Evolutionary conservation across 2,113 vertebrate species (phyloP).

Genomic region (Neoarius graeffei): DNA sequence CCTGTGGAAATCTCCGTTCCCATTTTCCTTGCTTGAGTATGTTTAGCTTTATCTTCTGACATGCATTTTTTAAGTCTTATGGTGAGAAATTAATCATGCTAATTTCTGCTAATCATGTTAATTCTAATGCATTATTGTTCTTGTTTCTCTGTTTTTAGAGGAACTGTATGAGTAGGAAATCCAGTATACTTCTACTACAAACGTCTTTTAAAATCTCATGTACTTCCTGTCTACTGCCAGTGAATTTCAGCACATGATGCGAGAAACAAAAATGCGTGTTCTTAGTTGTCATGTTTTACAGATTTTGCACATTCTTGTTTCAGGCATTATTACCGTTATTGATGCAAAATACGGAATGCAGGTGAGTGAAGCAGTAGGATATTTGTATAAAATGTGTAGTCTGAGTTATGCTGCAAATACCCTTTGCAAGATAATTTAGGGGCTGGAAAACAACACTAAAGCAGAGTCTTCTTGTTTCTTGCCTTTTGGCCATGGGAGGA

Average conservation of each 20-base stretch:
- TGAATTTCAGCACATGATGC: not conserved
- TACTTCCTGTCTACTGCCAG: not conserved
- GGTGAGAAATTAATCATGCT: not conserved
- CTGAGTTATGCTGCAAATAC: not conserved
- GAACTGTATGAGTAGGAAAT: not conserved
- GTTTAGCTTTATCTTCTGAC: not conserved
- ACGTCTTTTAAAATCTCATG: not conserved
- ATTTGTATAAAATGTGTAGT: not conserved
- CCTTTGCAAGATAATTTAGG: not conserved
- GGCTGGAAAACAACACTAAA: not conserved
- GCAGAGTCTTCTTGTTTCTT: not conserved
- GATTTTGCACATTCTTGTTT: not conserved
- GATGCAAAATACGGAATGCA: conserved; percentile 91
- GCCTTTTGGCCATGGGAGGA: not conserved
- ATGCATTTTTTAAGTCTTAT: not conserved
- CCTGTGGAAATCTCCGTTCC: not conserved
- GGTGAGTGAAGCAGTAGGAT: conserved; percentile 67
- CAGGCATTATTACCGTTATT: conserved; percentile 91
- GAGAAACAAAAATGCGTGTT: not conserved
- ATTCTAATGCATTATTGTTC: not conserved
- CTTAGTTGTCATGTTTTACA: not conserved
- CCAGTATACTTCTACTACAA: not conserved
- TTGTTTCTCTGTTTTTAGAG: not conserved
- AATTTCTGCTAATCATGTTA: not conserved
- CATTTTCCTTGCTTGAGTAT: not conserved